These are phyloP conservation scores for Progne subis DNA, from an alignment of 2,113 vertebrate species.

Conservation along the genomic window DNA sequence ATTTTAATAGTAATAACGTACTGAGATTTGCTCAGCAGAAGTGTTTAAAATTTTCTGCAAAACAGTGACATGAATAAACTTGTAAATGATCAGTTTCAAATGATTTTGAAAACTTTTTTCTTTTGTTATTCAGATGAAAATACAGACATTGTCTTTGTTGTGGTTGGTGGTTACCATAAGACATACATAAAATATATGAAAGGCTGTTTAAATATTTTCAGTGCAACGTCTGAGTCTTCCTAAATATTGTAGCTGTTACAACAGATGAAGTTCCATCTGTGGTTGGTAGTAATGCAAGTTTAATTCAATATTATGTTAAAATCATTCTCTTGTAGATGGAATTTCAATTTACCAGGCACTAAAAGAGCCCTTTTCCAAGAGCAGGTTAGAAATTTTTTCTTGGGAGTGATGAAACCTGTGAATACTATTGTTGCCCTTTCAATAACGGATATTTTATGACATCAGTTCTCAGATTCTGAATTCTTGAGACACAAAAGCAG, in stretches of 20 bases:
- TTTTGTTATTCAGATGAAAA: background rate
- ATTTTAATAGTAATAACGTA: background rate
- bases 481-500: background rate
- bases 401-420: background rate
- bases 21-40: background rate
- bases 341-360: background rate
- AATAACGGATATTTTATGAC: background rate
- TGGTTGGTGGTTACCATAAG: background rate
- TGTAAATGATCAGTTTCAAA: background rate
- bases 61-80: background rate
- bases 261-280: slow-evolving; percentile 52
- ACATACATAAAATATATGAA: background rate
- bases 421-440: background rate
- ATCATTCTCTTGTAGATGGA: background rate
- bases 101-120: background rate
- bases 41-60: background rate
- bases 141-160: background rate
- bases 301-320: slow-evolving; percentile 18
- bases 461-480: background rate
- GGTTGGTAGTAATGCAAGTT: slow-evolving; percentile 2
- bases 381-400: background rate
- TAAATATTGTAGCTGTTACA: slow-evolving; percentile 38
- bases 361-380: background rate
- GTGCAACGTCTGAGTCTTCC: background rate
- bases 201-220: slow-evolving; percentile 37